Conservation (phyloP, 2,113 vertebrate genomes). For the Raja brachyura region DNA sequence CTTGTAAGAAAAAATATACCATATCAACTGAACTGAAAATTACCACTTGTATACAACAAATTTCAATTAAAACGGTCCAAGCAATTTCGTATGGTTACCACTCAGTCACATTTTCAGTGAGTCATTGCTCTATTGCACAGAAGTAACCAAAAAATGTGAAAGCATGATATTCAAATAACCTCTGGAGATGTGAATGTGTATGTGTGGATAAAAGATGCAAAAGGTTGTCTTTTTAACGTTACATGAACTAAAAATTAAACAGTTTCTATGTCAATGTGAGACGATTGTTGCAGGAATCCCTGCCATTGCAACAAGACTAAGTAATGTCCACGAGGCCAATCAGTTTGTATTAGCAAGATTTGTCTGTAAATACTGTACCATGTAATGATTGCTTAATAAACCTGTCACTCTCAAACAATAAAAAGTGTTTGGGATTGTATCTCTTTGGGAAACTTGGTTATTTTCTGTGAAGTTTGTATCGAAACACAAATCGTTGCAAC, state of each 20-base stretch:
- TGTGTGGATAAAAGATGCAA: neutral
- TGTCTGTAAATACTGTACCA: neutral
- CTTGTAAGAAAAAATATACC: neutral
- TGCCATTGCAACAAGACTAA: neutral
- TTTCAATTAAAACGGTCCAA: neutral
- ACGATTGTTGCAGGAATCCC: neutral
- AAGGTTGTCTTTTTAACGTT: neutral
- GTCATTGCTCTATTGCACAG: neutral
- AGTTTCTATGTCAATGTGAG: neutral
- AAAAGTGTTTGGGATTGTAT: neutral
- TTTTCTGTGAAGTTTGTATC: neutral
- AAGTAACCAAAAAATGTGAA: neutral
- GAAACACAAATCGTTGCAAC: neutral
- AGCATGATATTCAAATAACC: neutral
- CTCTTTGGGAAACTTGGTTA: conserved; percentile 1
- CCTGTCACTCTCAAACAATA: conserved; percentile 30
- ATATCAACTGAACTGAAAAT: neutral
- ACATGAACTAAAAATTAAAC: neutral
- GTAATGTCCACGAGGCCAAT: neutral
- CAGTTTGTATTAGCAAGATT: neutral
- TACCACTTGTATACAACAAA: neutral
- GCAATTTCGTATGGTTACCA: neutral
- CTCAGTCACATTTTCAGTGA: neutral
- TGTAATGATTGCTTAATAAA: neutral
- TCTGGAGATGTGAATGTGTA: neutral